Conservation (phyloP, 2,113 vertebrate species). For the Tinamus guttatus region DNA sequence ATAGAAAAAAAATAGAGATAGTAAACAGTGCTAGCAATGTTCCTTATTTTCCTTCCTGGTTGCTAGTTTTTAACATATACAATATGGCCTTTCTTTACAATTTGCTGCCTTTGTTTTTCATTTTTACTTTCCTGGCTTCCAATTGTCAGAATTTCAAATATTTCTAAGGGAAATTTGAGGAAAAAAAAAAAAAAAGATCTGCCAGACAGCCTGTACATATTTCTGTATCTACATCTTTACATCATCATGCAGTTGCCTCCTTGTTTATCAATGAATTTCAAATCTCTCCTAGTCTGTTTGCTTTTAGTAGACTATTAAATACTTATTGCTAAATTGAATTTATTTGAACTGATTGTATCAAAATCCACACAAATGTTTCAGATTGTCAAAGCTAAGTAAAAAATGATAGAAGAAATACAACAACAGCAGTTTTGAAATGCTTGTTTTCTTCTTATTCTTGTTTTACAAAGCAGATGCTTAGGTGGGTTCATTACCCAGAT, state of each 20-base stretch:
- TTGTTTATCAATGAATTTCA: not conserved
- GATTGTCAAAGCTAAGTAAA: not conserved
- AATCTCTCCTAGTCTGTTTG: not conserved
- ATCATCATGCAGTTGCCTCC: not conserved
- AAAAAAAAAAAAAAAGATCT: not conserved
- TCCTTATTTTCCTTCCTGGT: not conserved
- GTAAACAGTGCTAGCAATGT: not conserved
- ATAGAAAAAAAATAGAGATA: not conserved
- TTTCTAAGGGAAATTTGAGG: too few species aligned
- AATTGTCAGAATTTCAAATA: too few species aligned
- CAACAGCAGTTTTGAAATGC: not conserved
- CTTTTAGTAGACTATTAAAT: not conserved
- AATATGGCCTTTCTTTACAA: not conserved
- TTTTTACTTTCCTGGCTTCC: too few species aligned
- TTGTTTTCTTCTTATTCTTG: not conserved
- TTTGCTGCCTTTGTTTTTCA: too few species aligned
- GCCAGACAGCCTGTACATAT: not conserved
- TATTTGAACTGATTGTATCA: not conserved
- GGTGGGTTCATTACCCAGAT: not conserved
- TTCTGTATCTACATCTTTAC: not conserved
- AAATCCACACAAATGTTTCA: not conserved
- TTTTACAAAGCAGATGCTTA: not conserved
- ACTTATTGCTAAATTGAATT: not conserved
- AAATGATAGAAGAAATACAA: not conserved
- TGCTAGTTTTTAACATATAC: rapidly evolving